Conservation (phyloP, 1,140 invertebrate species). For the Lycorma delicatula region DNA sequence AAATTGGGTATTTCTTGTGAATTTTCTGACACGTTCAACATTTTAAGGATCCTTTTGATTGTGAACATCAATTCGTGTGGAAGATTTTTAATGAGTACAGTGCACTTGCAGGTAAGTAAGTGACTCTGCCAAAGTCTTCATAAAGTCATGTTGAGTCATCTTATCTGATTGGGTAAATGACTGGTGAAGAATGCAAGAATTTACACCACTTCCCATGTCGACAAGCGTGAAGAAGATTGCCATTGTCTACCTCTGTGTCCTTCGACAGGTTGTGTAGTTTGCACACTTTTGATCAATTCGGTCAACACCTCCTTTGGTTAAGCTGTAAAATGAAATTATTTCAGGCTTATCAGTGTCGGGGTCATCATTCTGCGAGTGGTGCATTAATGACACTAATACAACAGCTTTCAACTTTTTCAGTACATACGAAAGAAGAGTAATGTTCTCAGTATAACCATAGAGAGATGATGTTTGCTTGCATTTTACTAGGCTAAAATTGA, state of each 20-base stretch:
- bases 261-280: constrained; percentile 32
- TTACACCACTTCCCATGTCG: too few relatives aligned
- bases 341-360: constrained; percentile 24
- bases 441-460: constrained; percentile 19
- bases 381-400: constrained; percentile 31
- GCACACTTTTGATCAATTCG: constrained; percentile 36
- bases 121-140: too few relatives aligned
- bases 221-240: constrained; percentile 32
- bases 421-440: constrained; percentile 26
- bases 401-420: constrained; percentile 32
- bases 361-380: constrained; percentile 33
- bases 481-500: constrained; percentile 20
- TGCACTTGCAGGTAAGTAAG: too few relatives aligned
- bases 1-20: too few relatives aligned
- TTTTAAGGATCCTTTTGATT: too few relatives aligned
- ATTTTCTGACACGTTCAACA: too few relatives aligned
- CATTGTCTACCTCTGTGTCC: constrained; percentile 38
- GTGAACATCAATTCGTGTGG: too few relatives aligned
- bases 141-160: too few relatives aligned
- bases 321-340: constrained; percentile 31
- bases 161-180: too few relatives aligned
- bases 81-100: too few relatives aligned
- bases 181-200: too few relatives aligned
- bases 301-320: constrained; percentile 40
- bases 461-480: neutral